Evolutionary conservation across 2,113 vertebrate genomes (phyloP).

Genomic region (Myotis davidii): DNA sequence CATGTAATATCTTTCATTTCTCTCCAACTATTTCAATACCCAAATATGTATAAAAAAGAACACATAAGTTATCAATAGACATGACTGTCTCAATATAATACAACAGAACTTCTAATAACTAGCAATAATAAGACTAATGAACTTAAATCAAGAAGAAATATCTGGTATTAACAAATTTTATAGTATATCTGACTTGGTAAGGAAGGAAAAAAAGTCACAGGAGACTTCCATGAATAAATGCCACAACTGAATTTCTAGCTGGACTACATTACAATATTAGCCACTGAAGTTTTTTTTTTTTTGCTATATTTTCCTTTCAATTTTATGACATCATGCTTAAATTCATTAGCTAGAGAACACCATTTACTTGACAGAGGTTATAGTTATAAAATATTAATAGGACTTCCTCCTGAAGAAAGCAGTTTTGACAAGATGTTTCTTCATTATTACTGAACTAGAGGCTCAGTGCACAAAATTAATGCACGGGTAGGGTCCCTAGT

Average conservation of each 20-base stretch:
- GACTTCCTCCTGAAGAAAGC: conserved; percentile 77
- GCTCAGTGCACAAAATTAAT: no score
- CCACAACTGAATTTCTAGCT: not conserved
- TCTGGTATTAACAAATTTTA: not conserved
- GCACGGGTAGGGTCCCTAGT: no score
- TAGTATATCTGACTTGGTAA: not conserved
- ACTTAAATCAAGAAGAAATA: not conserved
- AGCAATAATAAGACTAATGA: not conserved
- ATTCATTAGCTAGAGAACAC: conserved; percentile 59
- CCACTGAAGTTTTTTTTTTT: not conserved
- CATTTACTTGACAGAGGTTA: conserved; percentile 67
- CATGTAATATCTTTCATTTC: not conserved
- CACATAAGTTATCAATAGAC: not conserved
- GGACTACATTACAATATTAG: not conserved
- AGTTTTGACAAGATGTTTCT: not conserved
- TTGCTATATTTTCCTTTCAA: conserved; percentile 6
- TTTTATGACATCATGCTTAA: conserved; percentile 45
- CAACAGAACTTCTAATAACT: not conserved
- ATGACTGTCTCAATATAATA: not conserved
- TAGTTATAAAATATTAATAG: conserved; percentile 70
- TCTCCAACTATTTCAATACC: not conserved
- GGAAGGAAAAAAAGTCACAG: not conserved
- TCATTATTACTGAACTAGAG: conserved; percentile 40
- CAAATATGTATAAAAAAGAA: not conserved
- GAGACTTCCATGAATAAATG: not conserved